phyloP scores from a whole-genome alignment of 2,113 vertebrate species.

The Rhabdornis inornatus region DNA sequence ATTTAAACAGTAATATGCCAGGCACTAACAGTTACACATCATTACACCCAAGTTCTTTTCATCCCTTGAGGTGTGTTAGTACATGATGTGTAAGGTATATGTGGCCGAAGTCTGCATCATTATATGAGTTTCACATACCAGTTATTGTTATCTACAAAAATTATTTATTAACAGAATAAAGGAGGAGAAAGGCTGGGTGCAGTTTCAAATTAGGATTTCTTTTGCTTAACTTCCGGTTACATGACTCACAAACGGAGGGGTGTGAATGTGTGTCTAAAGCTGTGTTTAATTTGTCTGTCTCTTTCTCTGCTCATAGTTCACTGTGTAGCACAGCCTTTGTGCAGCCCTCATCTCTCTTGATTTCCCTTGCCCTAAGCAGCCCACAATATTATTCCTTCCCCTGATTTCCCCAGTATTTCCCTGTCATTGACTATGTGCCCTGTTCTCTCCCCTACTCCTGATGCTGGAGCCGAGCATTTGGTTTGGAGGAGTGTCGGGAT shows the following conservation, averaged over 20 bases:
- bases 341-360: not conserved
- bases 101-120: not conserved
- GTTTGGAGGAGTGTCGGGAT: not conserved
- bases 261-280: not conserved
- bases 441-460: not conserved
- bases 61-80: constrained; percentile 1
- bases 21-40: not conserved
- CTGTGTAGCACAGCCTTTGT: not conserved
- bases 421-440: not conserved
- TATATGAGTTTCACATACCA: not conserved
- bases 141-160: constrained; percentile 11
- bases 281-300: not conserved
- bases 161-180: constrained; percentile 51
- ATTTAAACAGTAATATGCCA: not conserved
- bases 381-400: not conserved
- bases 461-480: not conserved
- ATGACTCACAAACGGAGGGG: not conserved
- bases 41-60: not conserved
- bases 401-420: not conserved
- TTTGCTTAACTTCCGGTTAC: not conserved
- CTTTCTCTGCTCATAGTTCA: not conserved
- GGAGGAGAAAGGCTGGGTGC: not conserved
- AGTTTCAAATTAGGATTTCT: not conserved
- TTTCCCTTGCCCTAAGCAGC: not conserved
- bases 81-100: not conserved